phyloP scores from a whole-genome alignment of 2,797 vertebrate genomes.

The Danio albolineatus region DNA sequence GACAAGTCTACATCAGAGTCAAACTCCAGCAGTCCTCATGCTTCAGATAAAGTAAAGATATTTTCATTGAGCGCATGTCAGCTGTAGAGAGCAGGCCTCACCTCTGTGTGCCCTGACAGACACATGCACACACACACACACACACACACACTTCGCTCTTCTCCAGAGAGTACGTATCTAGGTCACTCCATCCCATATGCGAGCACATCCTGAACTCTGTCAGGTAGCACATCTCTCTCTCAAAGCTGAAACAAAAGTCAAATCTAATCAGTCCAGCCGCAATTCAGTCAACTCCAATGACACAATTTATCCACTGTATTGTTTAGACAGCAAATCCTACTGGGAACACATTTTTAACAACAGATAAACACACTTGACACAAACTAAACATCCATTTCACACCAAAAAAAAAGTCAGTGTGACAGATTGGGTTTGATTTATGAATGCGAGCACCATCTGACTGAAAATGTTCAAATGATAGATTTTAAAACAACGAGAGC shows the following conservation, averaged over 20 bases:
- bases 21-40: background rate
- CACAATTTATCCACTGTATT: background rate
- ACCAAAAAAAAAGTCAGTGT: background rate
- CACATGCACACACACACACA: conserved; percentile 5
- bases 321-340: conserved; percentile 7
- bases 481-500: conserved; percentile 25
- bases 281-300: conserved; percentile 1
- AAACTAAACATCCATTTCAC: conserved; percentile 23
- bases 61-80: conserved; percentile 2
- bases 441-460: conserved; percentile 2
- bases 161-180: conserved; percentile 54
- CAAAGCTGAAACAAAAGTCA: conserved; percentile 35
- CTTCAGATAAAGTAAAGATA: background rate
- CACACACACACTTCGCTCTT: conserved; percentile 30
- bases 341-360: background rate
- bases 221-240: conserved; percentile 44
- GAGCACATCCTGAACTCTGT: conserved; percentile 53
- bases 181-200: conserved; percentile 56
- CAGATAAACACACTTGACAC: background rate
- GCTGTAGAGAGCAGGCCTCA: conserved; percentile 27
- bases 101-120: conserved; percentile 24
- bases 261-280: conserved; percentile 11
- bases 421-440: conserved; percentile 1
- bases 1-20: background rate
- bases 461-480: conserved; percentile 6